Percentiles rank a stretch among this genome's conserved stretches.
These are phyloP conservation scores for Elysia crispata DNA, from an alignment of 2,888 invertebrate genomes.

Conservation along the genomic window DNA sequence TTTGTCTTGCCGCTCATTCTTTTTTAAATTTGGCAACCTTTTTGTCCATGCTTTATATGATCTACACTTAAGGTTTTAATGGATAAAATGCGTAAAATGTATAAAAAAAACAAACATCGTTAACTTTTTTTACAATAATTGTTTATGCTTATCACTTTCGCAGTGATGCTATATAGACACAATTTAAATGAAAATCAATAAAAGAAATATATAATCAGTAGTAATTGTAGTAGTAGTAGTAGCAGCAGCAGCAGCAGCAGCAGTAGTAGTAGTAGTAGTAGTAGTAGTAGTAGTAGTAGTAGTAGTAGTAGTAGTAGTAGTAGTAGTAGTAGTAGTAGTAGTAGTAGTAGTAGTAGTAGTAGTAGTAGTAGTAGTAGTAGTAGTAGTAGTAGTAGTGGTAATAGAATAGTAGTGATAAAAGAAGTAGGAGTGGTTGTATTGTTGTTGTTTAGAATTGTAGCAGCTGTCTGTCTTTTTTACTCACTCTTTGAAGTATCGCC, in stretches of 20 bases:
- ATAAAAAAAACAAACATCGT: too few relatives aligned
- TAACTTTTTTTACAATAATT: too few relatives aligned
- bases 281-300: slow-evolving; percentile 12
- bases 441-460: background rate
- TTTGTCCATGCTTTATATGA: too few relatives aligned
- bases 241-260: too few relatives aligned
- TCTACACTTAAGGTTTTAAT: too few relatives aligned
- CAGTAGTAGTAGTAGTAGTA: slow-evolving; percentile 1
- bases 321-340: slow-evolving; percentile 24
- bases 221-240: slow-evolving; percentile 1
- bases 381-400: slow-evolving; percentile 17
- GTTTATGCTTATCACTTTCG: too few relatives aligned
- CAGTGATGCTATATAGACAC: too few relatives aligned
- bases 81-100: too few relatives aligned
- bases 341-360: slow-evolving; percentile 28
- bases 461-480: background rate
- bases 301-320: slow-evolving; percentile 26
- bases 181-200: background rate
- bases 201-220: background rate
- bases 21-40: too few relatives aligned
- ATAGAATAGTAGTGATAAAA: too few relatives aligned
- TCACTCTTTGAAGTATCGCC: too few relatives aligned
- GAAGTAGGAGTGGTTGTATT: slow-evolving; percentile 11
- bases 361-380: slow-evolving; percentile 23
- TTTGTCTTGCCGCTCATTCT: too few relatives aligned